Conservation (phyloP, 2,797 vertebrate species). For the Cyclura pinguis region DNA sequence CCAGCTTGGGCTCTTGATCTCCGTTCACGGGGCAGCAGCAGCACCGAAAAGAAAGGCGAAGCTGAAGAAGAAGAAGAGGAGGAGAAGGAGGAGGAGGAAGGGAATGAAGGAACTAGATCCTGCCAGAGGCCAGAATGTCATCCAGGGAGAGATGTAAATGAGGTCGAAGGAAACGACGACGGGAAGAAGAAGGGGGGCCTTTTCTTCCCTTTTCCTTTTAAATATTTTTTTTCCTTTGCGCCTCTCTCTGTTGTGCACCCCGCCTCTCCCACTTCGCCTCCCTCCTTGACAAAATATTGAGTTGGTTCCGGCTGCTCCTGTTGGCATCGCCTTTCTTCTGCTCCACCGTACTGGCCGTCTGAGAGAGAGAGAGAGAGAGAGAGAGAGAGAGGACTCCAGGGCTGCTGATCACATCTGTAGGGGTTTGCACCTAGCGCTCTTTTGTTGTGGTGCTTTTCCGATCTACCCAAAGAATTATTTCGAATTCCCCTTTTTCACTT, state of each 20-base stretch:
- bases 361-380: constrained; percentile 3
- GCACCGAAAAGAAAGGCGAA: constrained; percentile 72
- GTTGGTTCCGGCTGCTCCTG: constrained; percentile 67
- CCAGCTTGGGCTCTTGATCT: constrained; percentile 76
- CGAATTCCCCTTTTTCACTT: too few species aligned
- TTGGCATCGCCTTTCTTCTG: constrained; percentile 46
- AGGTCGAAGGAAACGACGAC: constrained; percentile 69
- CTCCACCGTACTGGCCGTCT: constrained; percentile 13
- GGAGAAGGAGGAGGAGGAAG: constrained; percentile 57
- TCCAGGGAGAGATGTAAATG: constrained; percentile 77
- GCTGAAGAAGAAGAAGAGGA: constrained; percentile 66
- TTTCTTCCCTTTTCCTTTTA: neutral
- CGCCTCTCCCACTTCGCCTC: neutral
- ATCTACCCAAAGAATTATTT: too few species aligned
- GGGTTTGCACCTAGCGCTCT: too few species aligned
- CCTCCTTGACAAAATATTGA: constrained; percentile 42
- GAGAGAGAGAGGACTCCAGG: constrained; percentile 57
- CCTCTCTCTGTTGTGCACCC: neutral
- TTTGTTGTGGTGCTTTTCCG: constrained; percentile 24
- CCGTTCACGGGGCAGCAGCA: constrained; percentile 74
- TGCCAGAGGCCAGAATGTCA: constrained; percentile 77
- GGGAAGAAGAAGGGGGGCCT: constrained; percentile 67
- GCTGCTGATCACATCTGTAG: constrained; percentile 32
- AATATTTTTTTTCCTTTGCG: neutral
- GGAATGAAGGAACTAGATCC: constrained; percentile 74